These are phyloP conservation scores for Eubasilissa regina DNA, from an alignment of 1,140 invertebrate species.

Conservation along the genomic window DNA sequence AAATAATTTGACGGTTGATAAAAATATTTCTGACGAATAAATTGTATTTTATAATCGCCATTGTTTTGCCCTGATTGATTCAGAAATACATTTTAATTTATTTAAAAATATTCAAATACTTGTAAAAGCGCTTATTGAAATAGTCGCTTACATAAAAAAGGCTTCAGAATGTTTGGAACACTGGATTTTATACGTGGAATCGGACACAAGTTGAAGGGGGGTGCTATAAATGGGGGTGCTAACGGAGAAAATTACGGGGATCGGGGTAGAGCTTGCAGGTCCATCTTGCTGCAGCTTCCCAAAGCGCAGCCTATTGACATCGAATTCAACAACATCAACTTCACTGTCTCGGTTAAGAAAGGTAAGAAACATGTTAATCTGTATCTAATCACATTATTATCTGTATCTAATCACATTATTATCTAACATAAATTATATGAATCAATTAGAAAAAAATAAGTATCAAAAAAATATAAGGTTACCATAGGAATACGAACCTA, in stretches of 20 bases:
- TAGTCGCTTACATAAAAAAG: neutral
- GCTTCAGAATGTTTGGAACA: slow-evolving; percentile 48
- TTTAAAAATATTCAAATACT: slow-evolving; percentile 13
- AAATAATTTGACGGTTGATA: neutral
- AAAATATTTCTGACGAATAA: neutral
- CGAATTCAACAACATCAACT: slow-evolving; percentile 76
- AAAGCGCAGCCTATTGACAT: slow-evolving; percentile 73
- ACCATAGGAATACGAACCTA: too few species aligned
- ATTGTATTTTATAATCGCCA: neutral
- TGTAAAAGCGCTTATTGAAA: neutral
- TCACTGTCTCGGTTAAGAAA: slow-evolving; percentile 74
- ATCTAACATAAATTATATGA: too few species aligned
- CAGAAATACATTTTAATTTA: neutral
- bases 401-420: too few species aligned
- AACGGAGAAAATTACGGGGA: slow-evolving; percentile 14
- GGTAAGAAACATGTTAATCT: slow-evolving; percentile 65
- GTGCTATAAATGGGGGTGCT: slow-evolving; percentile 15
- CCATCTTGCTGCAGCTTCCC: slow-evolving; percentile 63
- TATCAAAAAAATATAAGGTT: too few species aligned
- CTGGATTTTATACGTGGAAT: slow-evolving; percentile 54
- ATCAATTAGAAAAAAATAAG: too few species aligned
- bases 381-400: too few species aligned
- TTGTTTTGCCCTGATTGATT: neutral
- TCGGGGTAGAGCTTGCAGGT: slow-evolving; percentile 50
- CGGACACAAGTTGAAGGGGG: slow-evolving; percentile 55